Evolutionary conservation across 2,888 invertebrate genomes (phyloP).

Genomic region (Stenotaenia linearis): DNA sequence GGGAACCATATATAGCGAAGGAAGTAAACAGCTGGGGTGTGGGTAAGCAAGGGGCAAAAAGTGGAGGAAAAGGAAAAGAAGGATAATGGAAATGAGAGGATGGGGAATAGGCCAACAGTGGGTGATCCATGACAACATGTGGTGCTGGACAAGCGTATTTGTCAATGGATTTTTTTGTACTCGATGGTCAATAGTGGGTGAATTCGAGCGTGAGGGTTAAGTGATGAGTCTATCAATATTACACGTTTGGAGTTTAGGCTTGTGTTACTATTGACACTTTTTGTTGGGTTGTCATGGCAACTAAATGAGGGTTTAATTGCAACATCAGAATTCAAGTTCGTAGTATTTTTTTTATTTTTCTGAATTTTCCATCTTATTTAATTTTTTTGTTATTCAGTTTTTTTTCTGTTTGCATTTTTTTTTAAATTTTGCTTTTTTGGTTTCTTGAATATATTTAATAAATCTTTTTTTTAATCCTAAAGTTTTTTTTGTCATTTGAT

Average conservation of each 20-base stretch:
- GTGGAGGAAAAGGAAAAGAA: neutral
- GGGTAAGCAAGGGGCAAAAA: neutral
- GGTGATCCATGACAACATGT: slow-evolving; percentile 23
- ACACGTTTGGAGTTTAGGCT: neutral
- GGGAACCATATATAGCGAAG: neutral
- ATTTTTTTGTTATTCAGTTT: too few species aligned
- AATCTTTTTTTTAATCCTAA: too few species aligned
- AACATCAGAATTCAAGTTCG: too few species aligned
- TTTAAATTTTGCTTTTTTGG: too few species aligned
- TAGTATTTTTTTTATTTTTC: neutral
- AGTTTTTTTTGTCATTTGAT: too few species aligned
- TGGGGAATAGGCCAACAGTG: neutral
- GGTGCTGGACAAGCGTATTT: neutral
- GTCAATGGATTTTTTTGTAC: neutral
- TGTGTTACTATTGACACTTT: neutral
- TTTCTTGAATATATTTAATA: too few species aligned
- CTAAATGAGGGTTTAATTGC: too few species aligned
- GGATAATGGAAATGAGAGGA: slow-evolving; percentile 3
- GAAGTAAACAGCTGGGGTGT: neutral
- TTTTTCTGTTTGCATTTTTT: too few species aligned
- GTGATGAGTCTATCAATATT: neutral
- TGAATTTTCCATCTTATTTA: too few species aligned
- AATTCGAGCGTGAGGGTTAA: neutral
- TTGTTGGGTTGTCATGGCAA: too few species aligned
- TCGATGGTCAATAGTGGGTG: neutral